These are phyloP conservation scores for Dryobota labecula DNA, from an alignment of 2,888 invertebrate species.

Conservation along the genomic window DNA sequence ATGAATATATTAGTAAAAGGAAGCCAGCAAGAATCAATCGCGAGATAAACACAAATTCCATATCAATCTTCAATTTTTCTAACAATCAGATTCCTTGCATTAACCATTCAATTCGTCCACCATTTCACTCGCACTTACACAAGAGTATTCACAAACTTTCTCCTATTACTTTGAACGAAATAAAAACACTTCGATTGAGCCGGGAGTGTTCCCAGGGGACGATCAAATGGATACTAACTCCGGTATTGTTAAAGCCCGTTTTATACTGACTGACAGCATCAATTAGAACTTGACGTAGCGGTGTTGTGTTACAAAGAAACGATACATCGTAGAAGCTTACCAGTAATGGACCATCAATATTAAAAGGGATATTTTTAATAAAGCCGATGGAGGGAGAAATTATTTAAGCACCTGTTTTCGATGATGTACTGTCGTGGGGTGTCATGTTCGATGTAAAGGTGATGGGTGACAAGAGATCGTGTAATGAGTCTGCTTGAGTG, in stretches of 20 bases:
- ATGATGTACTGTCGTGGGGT: slow-evolving; percentile 51
- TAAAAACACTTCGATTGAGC: slow-evolving; percentile 73
- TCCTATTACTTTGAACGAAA: slow-evolving; percentile 64
- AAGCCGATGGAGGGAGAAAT: slow-evolving; percentile 59
- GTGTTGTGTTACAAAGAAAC: slow-evolving; percentile 87
- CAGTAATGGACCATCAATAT: slow-evolving; percentile 87
- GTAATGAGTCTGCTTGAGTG: slow-evolving; percentile 26
- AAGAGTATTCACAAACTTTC: slow-evolving; percentile 49
- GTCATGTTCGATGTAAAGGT: slow-evolving; percentile 46
- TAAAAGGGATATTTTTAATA: slow-evolving; percentile 79
- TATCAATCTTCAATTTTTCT: neutral
- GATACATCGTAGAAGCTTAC: slow-evolving; percentile 79
- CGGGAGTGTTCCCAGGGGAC: slow-evolving; percentile 77
- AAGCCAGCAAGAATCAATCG: neutral
- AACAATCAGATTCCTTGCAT: slow-evolving; percentile 10
- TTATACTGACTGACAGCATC: slow-evolving; percentile 89
- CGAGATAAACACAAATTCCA: neutral
- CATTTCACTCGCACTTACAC: slow-evolving; percentile 27
- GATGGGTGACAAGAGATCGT: slow-evolving; percentile 46
- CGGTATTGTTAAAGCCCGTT: slow-evolving; percentile 77
- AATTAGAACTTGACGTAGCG: slow-evolving; percentile 88
- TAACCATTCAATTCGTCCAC: slow-evolving; percentile 27
- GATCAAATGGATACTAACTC: slow-evolving; percentile 75
- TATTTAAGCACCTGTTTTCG: slow-evolving; percentile 58
- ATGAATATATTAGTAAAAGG: neutral